Evolutionary conservation across 2,113 vertebrate genomes (phyloP), one percentile per base, ranked within the genome.

Genomic region (Meles meles): DNA sequence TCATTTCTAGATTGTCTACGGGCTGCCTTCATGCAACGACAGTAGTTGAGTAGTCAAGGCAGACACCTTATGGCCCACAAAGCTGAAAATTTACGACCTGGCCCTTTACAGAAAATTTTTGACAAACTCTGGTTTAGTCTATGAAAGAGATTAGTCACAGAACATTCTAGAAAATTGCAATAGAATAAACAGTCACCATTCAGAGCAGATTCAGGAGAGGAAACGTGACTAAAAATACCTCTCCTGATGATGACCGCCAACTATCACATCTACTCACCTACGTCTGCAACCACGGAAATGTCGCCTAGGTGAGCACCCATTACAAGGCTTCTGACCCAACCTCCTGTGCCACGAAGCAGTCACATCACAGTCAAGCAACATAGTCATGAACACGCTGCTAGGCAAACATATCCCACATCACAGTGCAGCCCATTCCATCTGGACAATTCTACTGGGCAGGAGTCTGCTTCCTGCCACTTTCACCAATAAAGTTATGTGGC

Each of bases 321-420:
- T 5, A 17, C 39, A 59, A 17, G 12, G 25, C 39, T 34, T 47
- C 39, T 61, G 31, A 71, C 4, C 31, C 61, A 25, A 5, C 10
- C 21, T 29, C 20, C 47, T 12, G 0, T 15, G 39, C 37, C 39
- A 3, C 21, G 8, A 86, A 87, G 81, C 29, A 82, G 14, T 9
- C 8, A 0, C 14, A 4, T 15, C n/a, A 25, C 31, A 23, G 52
- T 39, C 34, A 18, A 1, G 6, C 4, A 52, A 25, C 2, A 4
- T 9, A 13, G 2, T 47, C 65, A 14, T 2, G 12, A 69, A 49
- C 76, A 59, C 17, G 2, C 39, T 29, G n/a, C 31, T 83, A 21
- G 47, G 39, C 44, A 20, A 82, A 18, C 8, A 29, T 27, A 8
- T 25, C 37, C 47, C 52, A 49, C 6, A 3, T 29, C 0, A 0